A percentile compares a stretch with the other conserved stretches of the same genome.
Conservation (phyloP, 2,113 vertebrate genomes). For the Delphinus delphis region DNA sequence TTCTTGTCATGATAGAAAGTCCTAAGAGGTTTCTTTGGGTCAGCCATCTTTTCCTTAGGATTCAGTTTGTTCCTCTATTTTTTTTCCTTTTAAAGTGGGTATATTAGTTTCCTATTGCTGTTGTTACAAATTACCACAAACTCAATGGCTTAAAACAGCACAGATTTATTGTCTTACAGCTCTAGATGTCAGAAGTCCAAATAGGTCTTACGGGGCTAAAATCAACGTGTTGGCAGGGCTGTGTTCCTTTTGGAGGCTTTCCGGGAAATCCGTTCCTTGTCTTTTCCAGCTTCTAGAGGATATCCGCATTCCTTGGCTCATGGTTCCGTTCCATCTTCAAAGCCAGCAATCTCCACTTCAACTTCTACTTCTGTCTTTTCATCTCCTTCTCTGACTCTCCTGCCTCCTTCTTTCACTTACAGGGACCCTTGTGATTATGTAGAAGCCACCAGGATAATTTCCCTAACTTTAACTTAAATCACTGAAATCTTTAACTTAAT, state of each 20-base stretch:
- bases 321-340: background rate
- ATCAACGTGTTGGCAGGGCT: background rate
- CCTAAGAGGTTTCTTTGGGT: background rate
- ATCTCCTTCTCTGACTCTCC: background rate
- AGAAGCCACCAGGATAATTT: background rate
- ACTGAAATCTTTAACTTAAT: background rate
- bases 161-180: background rate
- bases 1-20: background rate
- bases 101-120: background rate
- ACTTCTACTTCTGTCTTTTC: background rate
- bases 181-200: background rate
- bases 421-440: background rate
- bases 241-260: background rate
- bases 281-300: background rate
- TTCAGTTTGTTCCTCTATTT: background rate
- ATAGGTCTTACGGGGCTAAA: background rate
- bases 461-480: background rate
- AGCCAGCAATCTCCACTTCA: background rate
- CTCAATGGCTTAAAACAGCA: background rate
- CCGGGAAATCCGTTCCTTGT: background rate
- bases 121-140: background rate
- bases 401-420: background rate
- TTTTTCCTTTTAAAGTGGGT: background rate
- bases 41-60: background rate
- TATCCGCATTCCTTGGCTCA: background rate